A percentile compares a stretch with the other conserved stretches of the same genome.
These are phyloP conservation scores for Oxytorus armatus DNA, from an alignment of 2,888 invertebrate species.

Conservation along the genomic window DNA sequence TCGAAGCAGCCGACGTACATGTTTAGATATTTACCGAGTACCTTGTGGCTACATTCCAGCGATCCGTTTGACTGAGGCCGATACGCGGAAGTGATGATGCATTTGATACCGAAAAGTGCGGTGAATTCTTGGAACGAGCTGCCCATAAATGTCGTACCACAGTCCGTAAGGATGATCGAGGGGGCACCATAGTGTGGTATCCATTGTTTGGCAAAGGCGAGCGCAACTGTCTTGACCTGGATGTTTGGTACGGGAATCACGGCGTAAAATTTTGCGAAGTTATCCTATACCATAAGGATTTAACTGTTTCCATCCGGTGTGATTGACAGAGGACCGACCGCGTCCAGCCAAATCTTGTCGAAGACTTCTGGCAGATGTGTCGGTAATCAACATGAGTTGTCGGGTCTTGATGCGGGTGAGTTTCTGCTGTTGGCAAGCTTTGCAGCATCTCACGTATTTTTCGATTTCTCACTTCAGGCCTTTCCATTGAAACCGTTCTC, in stretches of 20 bases:
- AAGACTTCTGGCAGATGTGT: not conserved
- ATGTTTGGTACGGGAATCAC: constrained; percentile 39
- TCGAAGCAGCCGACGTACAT: constrained; percentile 2
- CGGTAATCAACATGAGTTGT: not conserved
- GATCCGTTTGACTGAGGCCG: constrained; percentile 26
- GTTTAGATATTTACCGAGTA: constrained; percentile 18
- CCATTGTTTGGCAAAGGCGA: constrained; percentile 57
- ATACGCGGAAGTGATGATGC: constrained; percentile 4
- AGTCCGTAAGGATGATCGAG: not conserved
- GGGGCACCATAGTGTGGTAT: constrained; percentile 64
- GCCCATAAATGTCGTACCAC: constrained; percentile 11
- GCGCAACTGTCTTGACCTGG: constrained; percentile 42
- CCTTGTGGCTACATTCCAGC: constrained; percentile 7
- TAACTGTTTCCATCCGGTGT: not conserved
- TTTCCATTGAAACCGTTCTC: constrained; percentile 14
- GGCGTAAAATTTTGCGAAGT: constrained; percentile 31
- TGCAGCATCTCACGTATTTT: not conserved
- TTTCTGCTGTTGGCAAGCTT: not conserved
- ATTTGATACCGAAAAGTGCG: not conserved
- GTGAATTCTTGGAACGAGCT: constrained; percentile 9
- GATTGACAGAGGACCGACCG: not conserved
- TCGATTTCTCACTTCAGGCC: not conserved
- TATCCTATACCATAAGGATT: constrained; percentile 42
- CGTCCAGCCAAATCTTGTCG: not conserved
- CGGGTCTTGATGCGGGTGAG: not conserved